A percentile compares a stretch with the other conserved stretches of the same genome.
These are phyloP conservation scores for Pelodiscus sinensis DNA, from an alignment of 2,113 vertebrate species.

Conservation along the genomic window DNA sequence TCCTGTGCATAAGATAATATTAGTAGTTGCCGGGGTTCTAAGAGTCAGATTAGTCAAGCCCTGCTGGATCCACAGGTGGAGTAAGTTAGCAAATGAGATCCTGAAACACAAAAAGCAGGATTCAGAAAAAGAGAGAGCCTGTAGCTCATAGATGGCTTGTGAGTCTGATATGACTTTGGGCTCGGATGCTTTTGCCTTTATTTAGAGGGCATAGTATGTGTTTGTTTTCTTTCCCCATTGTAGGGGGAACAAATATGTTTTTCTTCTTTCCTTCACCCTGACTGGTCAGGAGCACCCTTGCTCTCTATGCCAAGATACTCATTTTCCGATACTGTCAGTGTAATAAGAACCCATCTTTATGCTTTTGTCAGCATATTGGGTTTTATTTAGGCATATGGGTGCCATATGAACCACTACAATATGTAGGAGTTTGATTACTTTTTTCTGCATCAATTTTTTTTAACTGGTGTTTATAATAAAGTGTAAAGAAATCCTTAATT, in stretches of 20 bases:
- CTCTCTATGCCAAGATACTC: neutral
- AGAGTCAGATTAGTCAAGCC: neutral
- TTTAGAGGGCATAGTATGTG: neutral
- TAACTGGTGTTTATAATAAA: neutral
- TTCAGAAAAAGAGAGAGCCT: neutral
- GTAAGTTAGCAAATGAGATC: neutral
- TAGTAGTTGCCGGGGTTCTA: neutral
- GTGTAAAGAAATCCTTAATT: neutral
- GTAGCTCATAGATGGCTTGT: neutral
- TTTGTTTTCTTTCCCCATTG: neutral
- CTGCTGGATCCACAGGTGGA: neutral
- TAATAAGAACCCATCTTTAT: neutral
- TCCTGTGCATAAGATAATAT: neutral
- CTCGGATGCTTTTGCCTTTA: neutral
- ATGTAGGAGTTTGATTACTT: neutral
- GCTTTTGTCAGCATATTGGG: neutral
- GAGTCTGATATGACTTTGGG: neutral
- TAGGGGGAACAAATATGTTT: neutral
- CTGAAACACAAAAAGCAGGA: neutral
- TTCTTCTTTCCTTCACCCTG: neutral
- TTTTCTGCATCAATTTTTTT: neutral
- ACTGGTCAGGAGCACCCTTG: neutral
- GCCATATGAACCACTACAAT: neutral
- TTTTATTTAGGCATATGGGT: neutral
- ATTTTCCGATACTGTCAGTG: neutral